Evolutionary conservation across 1,140 invertebrate genomes (phyloP).

Genomic region (Nebria ingens): DNA sequence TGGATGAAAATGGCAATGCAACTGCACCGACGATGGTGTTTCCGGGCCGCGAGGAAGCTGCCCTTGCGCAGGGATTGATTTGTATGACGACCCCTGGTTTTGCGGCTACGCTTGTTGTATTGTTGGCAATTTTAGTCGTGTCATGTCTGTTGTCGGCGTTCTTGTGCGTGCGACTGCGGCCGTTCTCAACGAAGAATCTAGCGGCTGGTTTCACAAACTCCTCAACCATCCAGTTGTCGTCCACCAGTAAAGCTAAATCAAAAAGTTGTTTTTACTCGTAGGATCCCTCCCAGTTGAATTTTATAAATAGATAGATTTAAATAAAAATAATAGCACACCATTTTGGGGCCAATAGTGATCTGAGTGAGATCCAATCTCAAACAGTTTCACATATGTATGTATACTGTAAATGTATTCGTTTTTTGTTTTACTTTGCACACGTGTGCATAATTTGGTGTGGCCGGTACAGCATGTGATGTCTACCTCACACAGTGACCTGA

Average conservation of each 20-base stretch:
- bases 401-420: no score
- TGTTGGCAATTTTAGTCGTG: conserved; percentile 66
- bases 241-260: conserved; percentile 27
- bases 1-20: conserved; percentile 47
- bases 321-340: no score
- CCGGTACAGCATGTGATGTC: background rate
- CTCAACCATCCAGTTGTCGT: no score
- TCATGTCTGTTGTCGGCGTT: conserved; percentile 77
- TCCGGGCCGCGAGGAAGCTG: conserved; percentile 43
- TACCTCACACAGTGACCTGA: background rate
- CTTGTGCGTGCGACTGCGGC: conserved; percentile 64
- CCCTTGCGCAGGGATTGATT: conserved; percentile 48
- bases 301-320: no score
- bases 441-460: background rate
- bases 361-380: no score
- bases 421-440: no score
- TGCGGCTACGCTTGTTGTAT: conserved; percentile 68
- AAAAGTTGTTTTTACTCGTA: conserved; percentile 46
- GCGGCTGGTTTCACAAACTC: conserved; percentile 36
- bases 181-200: conserved; percentile 49
- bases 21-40: conserved; percentile 57
- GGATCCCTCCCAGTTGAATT: conserved; percentile 7
- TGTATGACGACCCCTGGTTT: conserved; percentile 90
- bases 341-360: no score
- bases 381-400: no score